A percentile compares a stretch with the other conserved stretches of the same genome.
Evolutionary conservation across 2,797 vertebrate species (phyloP).

Genomic region (Choloepus didactylus): DNA sequence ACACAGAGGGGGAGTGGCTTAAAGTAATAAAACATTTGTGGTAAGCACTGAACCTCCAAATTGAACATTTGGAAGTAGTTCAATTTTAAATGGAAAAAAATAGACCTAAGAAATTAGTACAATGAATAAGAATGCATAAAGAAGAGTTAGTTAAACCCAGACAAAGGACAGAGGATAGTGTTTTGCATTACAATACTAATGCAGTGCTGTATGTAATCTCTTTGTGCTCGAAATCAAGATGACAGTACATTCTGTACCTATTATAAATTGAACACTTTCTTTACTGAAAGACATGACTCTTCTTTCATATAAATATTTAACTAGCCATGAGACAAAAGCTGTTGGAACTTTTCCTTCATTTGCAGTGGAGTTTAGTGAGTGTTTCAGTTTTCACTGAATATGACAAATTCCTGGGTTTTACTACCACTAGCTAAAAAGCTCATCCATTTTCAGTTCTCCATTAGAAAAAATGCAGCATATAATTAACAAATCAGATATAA

Average conservation of each 20-base stretch:
- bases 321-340: constrained; percentile 28
- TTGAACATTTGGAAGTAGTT: constrained; percentile 12
- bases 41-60: not conserved
- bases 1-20: not conserved
- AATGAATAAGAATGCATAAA: not conserved
- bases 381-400: not conserved
- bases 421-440: not conserved
- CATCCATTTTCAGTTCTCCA: not conserved
- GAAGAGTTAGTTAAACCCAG: not conserved
- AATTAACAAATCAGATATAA: not conserved
- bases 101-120: not conserved
- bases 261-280: constrained; percentile 48
- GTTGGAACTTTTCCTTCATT: constrained; percentile 40
- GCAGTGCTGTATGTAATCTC: not conserved
- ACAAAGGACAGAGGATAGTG: not conserved
- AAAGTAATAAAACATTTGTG: not conserved
- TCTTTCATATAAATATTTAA: constrained; percentile 74
- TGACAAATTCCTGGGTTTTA: not conserved
- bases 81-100: constrained; percentile 36
- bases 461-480: not conserved
- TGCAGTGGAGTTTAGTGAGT: not conserved
- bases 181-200: not conserved
- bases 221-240: constrained; percentile 28
- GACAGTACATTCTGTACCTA: not conserved
- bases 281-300: not conserved